Evolutionary conservation across 2,888 invertebrate genomes (phyloP), one percentile per base, ranked within the genome.

Genomic region (Aphrophora alni): DNA sequence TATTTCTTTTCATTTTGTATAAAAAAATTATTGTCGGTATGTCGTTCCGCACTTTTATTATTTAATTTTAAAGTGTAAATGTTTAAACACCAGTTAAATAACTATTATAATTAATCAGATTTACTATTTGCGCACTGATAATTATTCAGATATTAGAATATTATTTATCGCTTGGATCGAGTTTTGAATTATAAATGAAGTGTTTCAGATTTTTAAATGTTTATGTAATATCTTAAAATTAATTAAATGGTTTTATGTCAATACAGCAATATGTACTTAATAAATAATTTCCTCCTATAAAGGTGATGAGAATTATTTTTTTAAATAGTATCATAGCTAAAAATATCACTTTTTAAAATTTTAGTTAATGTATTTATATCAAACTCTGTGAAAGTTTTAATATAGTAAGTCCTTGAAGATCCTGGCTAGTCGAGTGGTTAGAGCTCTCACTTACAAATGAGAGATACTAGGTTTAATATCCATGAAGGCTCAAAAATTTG

Each of bases 121-220:
- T 59, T 59, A 59, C n/a, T 59, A 74, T 79, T 79, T 79, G 74
- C 74, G 74, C 78, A 79, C 78, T 74, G 78, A 74, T 79, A 59
- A 59, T 59, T 59, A 59, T 59, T 59, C 59, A 59, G 21, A 21
- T 59, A 59, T 59, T 59, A 59, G 21, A 59, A 21, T 21, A 59
- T 59, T 59, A 72, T 68, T 79, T 74, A 68, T 79, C 28, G 78
- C 78, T 79, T 79, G 74, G 51, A 72, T 79, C 78, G 69, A 74
- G 38, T 79, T 79, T 72, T 73, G 51, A 72, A 44, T 44, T 44
- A 44, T 59, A 21, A 21, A 59, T 59, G 59, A 59, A 59, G 21
- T 59, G 59, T 59, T 59, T 59, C 59, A n/a, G 14, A 59, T 59
- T 59, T 59, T 44, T 59, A 21, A 59, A 59, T 59, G 59, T 59